Evolutionary conservation across 2,888 invertebrate genomes (phyloP).

Genomic region (Drosophila fulvimacula): DNA sequence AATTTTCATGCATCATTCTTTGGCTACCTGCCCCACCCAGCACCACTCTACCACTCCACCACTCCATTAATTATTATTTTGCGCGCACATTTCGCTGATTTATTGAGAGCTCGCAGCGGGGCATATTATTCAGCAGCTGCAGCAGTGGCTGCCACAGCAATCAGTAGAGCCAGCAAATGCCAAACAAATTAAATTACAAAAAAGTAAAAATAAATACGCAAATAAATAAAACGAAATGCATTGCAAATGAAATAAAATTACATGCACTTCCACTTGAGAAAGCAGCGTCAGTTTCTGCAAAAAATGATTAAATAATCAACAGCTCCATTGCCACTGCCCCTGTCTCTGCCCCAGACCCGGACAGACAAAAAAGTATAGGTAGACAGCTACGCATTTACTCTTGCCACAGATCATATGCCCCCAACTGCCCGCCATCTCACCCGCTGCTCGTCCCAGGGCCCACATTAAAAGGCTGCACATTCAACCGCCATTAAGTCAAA

Average conservation of each 20-base stretch:
- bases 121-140: constrained; percentile 48
- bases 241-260: constrained; percentile 73
- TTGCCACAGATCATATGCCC: constrained; percentile 49
- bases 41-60: not conserved
- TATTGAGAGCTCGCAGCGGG: constrained; percentile 57
- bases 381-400: constrained; percentile 57
- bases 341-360: not conserved
- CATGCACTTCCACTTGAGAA: constrained; percentile 77
- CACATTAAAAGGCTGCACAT: constrained; percentile 79
- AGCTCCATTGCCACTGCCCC: constrained; percentile 19
- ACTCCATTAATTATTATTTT: constrained; percentile 76
- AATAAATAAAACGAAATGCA: constrained; percentile 52
- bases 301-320: constrained; percentile 76
- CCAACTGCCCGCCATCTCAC: not conserved
- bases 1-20: constrained; percentile 71
- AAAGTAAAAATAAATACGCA: constrained; percentile 31
- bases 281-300: constrained; percentile 48
- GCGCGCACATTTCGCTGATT: constrained; percentile 75
- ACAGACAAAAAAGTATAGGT: constrained; percentile 33
- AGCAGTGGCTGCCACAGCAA: constrained; percentile 45
- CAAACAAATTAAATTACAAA: constrained; percentile 49
- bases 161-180: constrained; percentile 53
- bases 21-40: constrained; percentile 10
- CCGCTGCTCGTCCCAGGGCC: constrained; percentile 24
- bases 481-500: constrained; percentile 84